phyloP scores from a whole-genome alignment of 2,797 vertebrate species.

The Mormyrus hasselquistii region DNA sequence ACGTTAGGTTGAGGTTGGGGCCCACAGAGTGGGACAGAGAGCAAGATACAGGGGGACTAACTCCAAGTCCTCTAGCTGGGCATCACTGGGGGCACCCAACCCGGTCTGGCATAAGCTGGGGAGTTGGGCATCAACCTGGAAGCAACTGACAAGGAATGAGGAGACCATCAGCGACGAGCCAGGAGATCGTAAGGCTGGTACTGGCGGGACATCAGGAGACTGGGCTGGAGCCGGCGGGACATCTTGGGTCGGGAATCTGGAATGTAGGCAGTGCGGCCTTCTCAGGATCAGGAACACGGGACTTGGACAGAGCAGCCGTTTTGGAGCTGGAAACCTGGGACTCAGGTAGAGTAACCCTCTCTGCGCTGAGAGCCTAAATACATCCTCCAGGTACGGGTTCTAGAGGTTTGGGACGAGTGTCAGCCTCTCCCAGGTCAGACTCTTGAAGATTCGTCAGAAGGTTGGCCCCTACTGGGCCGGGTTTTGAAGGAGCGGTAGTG shows the following conservation, averaged over 20 bases:
- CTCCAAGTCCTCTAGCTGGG: background rate
- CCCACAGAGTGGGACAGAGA: background rate
- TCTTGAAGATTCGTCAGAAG: background rate
- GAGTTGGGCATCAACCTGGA: background rate
- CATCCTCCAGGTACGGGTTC: background rate
- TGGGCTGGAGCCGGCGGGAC: background rate
- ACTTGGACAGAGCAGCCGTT: background rate
- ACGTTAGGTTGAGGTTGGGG: background rate
- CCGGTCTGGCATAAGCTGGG: background rate
- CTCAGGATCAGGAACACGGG: background rate
- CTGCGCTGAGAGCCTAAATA: background rate
- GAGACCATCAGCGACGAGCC: background rate
- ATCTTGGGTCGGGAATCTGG: background rate
- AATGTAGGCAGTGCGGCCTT: background rate
- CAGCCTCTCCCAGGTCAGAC: background rate
- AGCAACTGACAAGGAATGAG: background rate
- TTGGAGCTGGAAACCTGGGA: background rate
- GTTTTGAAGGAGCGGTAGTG: background rate
- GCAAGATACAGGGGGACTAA: background rate
- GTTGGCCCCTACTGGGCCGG: background rate
- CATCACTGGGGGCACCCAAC: background rate
- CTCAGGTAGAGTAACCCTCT: background rate
- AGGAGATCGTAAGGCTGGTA: background rate
- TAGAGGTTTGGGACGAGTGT: background rate
- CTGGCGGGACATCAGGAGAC: background rate